Evolutionary conservation across 1,140 invertebrate genomes (phyloP).

Genomic region (Pentalonia nigronervosa): DNA sequence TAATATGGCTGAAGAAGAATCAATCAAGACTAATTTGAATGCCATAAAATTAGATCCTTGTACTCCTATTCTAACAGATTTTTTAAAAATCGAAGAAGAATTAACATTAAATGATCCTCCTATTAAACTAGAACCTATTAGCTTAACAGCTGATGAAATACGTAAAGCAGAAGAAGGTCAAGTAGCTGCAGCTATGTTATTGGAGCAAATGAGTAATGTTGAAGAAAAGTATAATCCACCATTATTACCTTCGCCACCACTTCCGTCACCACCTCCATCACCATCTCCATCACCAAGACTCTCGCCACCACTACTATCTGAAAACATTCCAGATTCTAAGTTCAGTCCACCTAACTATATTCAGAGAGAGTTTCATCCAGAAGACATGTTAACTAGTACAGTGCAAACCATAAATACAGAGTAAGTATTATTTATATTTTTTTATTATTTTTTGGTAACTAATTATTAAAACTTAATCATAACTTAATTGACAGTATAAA

Average conservation of each 20-base stretch:
- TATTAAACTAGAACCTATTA: slow-evolving; percentile 25
- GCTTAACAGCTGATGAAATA: slow-evolving; percentile 53
- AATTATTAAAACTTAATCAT: neutral
- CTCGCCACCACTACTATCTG: neutral
- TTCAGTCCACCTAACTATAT: slow-evolving; percentile 36
- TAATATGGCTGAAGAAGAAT: neutral
- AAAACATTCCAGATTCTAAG: slow-evolving; percentile 18
- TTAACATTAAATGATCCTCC: neutral
- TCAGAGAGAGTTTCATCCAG: slow-evolving; percentile 49
- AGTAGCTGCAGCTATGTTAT: slow-evolving; percentile 54
- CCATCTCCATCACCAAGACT: neutral
- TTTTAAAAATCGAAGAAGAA: slow-evolving; percentile 32
- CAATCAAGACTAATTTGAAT: slow-evolving; percentile 29
- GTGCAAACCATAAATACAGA: slow-evolving; percentile 32
- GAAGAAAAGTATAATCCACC: slow-evolving; percentile 41
- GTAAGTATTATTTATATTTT: slow-evolving; percentile 9
- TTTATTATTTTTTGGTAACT: neutral
- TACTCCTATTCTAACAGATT: neutral
- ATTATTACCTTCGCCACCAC: neutral
- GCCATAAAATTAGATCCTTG: slow-evolving; percentile 37
- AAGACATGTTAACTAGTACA: slow-evolving; percentile 56
- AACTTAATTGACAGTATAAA: neutral
- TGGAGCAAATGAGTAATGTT: slow-evolving; percentile 50
- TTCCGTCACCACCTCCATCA: neutral
- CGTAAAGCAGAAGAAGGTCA: slow-evolving; percentile 57